A percentile compares a stretch with the other conserved stretches of the same genome.
Conservation (phyloP, 2,797 vertebrate species). For the Trichosurus vulpecula region DNA sequence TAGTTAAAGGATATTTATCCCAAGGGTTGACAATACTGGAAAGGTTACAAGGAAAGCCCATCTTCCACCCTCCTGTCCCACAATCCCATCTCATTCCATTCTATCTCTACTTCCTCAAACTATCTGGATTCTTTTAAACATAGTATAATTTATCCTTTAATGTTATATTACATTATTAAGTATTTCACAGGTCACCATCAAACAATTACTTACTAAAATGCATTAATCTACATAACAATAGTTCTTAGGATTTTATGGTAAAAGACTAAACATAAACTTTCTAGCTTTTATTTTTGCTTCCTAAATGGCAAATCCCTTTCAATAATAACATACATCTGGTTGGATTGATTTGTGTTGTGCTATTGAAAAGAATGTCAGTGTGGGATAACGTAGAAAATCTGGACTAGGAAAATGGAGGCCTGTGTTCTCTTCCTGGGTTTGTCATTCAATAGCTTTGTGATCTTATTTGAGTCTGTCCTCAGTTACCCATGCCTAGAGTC, state of each 20-base stretch:
- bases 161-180: neutral
- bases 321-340: neutral
- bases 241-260: neutral
- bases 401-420: neutral
- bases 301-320: neutral
- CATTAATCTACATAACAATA: neutral
- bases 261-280: neutral
- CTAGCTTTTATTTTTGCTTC: neutral
- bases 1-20: too few relatives aligned
- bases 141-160: neutral
- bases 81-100: neutral
- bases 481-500: too few relatives aligned
- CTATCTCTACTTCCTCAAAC: neutral
- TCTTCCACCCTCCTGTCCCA: neutral
- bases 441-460: too few relatives aligned
- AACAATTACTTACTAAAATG: neutral
- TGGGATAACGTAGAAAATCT: neutral
- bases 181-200: neutral
- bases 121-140: neutral
- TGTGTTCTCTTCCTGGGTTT: neutral
- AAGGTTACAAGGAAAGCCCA: neutral
- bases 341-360: neutral
- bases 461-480: too few relatives aligned
- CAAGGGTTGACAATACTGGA: neutral
- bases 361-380: neutral